Percentiles rank a stretch among this genome's conserved stretches.
These are phyloP conservation scores for Mesorhabditis spiculigera DNA, from an alignment of 2,888 invertebrate genomes.

Conservation along the genomic window DNA sequence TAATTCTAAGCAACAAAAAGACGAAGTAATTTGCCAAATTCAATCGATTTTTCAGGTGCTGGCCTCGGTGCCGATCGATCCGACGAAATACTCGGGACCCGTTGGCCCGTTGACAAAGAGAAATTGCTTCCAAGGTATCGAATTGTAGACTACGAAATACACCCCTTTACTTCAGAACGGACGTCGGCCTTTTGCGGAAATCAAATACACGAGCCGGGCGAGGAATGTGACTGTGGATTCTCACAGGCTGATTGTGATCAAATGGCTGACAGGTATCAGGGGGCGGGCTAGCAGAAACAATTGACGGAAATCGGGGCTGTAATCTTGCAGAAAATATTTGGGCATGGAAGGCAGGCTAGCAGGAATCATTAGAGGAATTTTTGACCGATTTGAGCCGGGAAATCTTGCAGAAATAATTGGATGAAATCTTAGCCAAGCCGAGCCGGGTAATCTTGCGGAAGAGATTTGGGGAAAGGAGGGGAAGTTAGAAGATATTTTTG, in stretches of 20 bases:
- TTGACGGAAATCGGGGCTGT: no score
- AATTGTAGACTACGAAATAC: background rate
- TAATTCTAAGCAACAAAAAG: no score
- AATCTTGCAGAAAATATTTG: no score
- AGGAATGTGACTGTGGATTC: slow-evolving; percentile 96
- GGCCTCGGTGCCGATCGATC: slow-evolving; percentile 46
- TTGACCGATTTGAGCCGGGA: background rate
- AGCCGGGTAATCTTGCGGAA: no score
- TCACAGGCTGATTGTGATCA: slow-evolving; percentile 75
- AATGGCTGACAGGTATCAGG: slow-evolving; percentile 52
- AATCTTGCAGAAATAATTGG: no score
- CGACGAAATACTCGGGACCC: slow-evolving; percentile 34
- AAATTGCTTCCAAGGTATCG: slow-evolving; percentile 78
- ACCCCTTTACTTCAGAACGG: slow-evolving; percentile 69
- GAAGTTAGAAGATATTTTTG: no score
- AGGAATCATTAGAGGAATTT: background rate
- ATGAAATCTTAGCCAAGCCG: no score
- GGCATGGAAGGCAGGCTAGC: no score
- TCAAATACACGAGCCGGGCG: slow-evolving; percentile 93
- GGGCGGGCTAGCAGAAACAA: no score
- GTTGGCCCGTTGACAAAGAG: slow-evolving; percentile 74
- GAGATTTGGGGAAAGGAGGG: no score
- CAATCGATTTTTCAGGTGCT: slow-evolving; percentile 16
- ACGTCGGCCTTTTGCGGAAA: slow-evolving; percentile 97
- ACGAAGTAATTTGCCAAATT: no score